phyloP scores from a whole-genome alignment of 2,888 invertebrate genomes.

The Anoncus sp. region DNA sequence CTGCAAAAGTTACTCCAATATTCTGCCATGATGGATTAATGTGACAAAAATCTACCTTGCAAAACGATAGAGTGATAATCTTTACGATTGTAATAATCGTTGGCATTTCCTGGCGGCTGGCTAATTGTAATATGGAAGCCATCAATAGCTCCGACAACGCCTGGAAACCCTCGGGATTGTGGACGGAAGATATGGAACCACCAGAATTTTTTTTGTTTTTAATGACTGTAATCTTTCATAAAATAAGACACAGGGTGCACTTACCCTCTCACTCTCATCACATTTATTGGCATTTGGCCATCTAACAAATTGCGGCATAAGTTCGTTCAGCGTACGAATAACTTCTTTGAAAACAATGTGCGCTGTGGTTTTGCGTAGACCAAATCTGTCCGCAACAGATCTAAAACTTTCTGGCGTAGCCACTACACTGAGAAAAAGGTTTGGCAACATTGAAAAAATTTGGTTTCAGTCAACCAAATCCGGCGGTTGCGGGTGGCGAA shows the following conservation, averaged over 20 bases:
- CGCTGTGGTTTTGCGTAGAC: constrained; percentile 5
- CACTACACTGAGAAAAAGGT: too few species aligned
- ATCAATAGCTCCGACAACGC: constrained; percentile 42
- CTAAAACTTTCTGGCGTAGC: constrained; percentile 38
- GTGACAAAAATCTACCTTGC: too few species aligned
- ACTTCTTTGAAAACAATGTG: constrained; percentile 25
- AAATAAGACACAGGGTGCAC: too few species aligned
- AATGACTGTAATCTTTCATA: background rate
- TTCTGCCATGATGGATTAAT: too few species aligned
- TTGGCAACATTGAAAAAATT: too few species aligned
- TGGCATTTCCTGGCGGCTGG: constrained; percentile 40
- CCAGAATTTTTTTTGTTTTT: background rate
- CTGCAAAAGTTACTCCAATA: background rate
- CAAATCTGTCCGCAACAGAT: constrained; percentile 23
- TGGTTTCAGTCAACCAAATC: too few species aligned
- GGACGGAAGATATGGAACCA: too few species aligned
- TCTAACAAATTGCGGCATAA: background rate
- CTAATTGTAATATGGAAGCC: constrained; percentile 26
- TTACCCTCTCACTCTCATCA: background rate
- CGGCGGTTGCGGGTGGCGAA: too few species aligned
- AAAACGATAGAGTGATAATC: constrained; percentile 11
- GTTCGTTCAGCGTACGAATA: background rate
- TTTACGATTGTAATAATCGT: constrained; percentile 34
- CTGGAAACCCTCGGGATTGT: constrained; percentile 35
- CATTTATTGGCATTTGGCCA: background rate